Evolutionary conservation across 2,888 invertebrate genomes (phyloP), one percentile per base, ranked within the genome.

Genomic region (Linnaemya tessellans): DNA sequence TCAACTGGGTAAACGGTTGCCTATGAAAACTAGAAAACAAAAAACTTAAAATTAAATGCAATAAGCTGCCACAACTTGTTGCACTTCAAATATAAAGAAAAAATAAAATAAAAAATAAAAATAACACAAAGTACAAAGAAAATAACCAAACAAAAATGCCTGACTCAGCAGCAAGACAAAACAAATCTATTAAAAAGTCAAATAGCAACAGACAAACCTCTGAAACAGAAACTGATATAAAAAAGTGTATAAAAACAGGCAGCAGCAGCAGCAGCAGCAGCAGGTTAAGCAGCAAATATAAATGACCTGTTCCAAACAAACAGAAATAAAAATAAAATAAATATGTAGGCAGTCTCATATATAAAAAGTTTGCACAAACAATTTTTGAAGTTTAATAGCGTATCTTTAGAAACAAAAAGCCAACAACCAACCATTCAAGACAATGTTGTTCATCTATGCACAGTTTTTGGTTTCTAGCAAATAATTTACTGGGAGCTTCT

Each of bases 151-250:
- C 15, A 60, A 20, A 64, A 41, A 56, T 30, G 25, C 7, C 51
- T 56, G 49, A 8, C 46, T 78, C 18, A 20, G 49, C 51, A 78
- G 46, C 64, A 30, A 78, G 41, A 67, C 73, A 74, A 78, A 80
- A 82, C 43, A 74, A 56, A 84, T 73, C 62, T 74, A 86, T 84
- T 80, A 84, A 84, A 86, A 86, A 78, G 84, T 84, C 79, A 84
- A 78, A 78, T 43, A 84, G 73, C 18, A 77, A 78, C 20, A 82
- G 82, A 80, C 86, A 86, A 84, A 71, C 84, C 84, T 83, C 79
- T 77, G 30, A 71, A 78, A 58, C 20, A 0, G 58, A 58, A 62
- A 82, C 22, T 15, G 5, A 71, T 77, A 58, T 41, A 51, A 30
- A 43, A 56, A n/a, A 51, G 15, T 54, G 56, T 46, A 1, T 43